These are phyloP conservation scores for Elaphurus davidianus DNA, from an alignment of 2,113 vertebrate species.

Conservation along the genomic window DNA sequence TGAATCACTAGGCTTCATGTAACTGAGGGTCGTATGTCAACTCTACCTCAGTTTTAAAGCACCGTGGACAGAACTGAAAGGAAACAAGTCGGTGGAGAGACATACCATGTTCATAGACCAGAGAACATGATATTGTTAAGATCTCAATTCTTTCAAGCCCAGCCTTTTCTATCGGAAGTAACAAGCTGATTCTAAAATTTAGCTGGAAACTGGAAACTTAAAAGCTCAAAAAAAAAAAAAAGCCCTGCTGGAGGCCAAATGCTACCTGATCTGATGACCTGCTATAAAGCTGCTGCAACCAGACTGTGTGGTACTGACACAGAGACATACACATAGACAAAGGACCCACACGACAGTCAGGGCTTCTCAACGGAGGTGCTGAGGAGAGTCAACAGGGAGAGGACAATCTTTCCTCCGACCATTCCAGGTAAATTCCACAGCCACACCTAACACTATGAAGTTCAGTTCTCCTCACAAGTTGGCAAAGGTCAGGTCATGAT, in stretches of 20 bases:
- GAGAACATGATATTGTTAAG: background rate
- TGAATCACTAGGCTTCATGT: too few relatives aligned
- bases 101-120: background rate
- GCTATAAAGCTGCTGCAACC: accelerated
- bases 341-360: accelerated
- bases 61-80: background rate
- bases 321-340: accelerated
- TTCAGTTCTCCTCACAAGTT: background rate
- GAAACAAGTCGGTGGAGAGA: background rate
- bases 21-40: accelerated
- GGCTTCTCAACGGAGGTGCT: background rate
- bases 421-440: background rate
- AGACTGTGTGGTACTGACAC: accelerated
- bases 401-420: background rate
- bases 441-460: background rate
- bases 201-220: background rate
- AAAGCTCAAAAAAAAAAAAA: too few relatives aligned
- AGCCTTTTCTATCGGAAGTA: background rate
- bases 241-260: background rate
- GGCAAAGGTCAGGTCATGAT: background rate
- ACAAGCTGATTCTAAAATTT: background rate
- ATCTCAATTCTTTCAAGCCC: background rate
- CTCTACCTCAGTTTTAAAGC: background rate
- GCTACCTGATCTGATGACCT: accelerated
- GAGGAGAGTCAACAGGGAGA: background rate